These are phyloP conservation scores for Momotus momota DNA, from an alignment of 2,797 vertebrate genomes.

Conservation along the genomic window DNA sequence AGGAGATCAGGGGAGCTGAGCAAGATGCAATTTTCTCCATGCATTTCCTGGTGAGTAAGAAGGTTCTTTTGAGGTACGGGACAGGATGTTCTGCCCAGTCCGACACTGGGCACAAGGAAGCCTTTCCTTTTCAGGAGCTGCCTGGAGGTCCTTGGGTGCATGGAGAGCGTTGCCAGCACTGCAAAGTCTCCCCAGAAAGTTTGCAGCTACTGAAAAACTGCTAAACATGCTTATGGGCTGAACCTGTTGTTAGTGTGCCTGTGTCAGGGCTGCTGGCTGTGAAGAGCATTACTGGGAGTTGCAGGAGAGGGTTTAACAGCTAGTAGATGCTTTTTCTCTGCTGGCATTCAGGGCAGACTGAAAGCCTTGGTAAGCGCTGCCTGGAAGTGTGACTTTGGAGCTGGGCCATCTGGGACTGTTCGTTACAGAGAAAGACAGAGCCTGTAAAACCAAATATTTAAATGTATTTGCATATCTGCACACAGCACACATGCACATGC, in stretches of 20 bases:
- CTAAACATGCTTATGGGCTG: not conserved
- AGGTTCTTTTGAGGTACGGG: fast-evolving
- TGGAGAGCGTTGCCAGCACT: not conserved
- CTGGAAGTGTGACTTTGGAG: not conserved
- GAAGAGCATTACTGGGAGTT: not conserved
- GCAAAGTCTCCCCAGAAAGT: not conserved
- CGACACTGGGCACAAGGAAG: not conserved
- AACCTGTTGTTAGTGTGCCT: not conserved
- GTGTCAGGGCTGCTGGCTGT: not conserved
- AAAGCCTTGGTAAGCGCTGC: not conserved
- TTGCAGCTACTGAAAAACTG: not conserved
- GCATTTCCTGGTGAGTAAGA: not conserved
- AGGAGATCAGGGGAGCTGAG: not conserved
- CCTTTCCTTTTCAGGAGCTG: not conserved
- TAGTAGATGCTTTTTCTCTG: not conserved
- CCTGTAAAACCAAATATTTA: not conserved
- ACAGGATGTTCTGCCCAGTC: not conserved
- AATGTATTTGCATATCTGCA: not conserved
- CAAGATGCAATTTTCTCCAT: not conserved
- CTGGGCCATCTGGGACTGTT: fast-evolving
- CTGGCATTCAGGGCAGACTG: fast-evolving
- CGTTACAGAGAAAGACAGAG: not conserved
- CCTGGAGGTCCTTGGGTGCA: too few relatives aligned
- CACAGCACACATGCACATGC: not conserved
- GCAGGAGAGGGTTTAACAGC: not conserved